Evolutionary conservation across 1,140 invertebrate species (phyloP), one percentile per base, ranked within the genome.

Genomic region (Berghia stephanieae): DNA sequence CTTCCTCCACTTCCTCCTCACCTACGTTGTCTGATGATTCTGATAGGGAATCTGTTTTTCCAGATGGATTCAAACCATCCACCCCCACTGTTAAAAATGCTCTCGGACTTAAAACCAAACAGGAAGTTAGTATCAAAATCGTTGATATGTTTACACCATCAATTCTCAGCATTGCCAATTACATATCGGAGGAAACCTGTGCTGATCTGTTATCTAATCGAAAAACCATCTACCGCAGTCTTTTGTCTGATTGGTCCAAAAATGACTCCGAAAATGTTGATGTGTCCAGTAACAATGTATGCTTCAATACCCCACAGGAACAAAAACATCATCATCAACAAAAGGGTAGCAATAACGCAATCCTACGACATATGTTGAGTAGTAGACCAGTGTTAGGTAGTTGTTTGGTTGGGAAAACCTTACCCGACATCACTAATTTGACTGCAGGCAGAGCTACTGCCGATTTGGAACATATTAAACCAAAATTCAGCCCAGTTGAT

Each of bases 121-220:
- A 52, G 3, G 44, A 46, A n/a, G n/a, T n/a, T n/a, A n/a, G n/a
- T n/a, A n/a, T n/a, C n/a, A n/a, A n/a, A n/a, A n/a, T n/a, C 2
- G 18, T 55, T 21, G 34, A 67, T 24, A 8, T 46, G 27, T 40
- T 24, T 8, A 27, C n/a, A 8, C 10, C 13, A 24, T 38, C 69
- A 68, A 46, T 6, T 24, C 44, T 78, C 4, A 73, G 57, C 10
- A 42, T 71, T 1, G n/a, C 67, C 27, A 77, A 77, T 71, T 67
- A 52, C 67, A 82, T 86, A 44, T 86, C 85, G n/a, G 85, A 86
- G 66, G 81, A 85, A 40, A 75, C 80, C 1, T 81, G 80, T 74
- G 83, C 81, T 16, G 85, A 86, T 68, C 72, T 81, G 10, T 79
- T 80, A 0, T 79, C 82, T 44, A 81, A 84, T 63, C 83, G 84